These are phyloP conservation scores for Balearica regulorum DNA, from an alignment of 2,797 vertebrate species.

Conservation along the genomic window DNA sequence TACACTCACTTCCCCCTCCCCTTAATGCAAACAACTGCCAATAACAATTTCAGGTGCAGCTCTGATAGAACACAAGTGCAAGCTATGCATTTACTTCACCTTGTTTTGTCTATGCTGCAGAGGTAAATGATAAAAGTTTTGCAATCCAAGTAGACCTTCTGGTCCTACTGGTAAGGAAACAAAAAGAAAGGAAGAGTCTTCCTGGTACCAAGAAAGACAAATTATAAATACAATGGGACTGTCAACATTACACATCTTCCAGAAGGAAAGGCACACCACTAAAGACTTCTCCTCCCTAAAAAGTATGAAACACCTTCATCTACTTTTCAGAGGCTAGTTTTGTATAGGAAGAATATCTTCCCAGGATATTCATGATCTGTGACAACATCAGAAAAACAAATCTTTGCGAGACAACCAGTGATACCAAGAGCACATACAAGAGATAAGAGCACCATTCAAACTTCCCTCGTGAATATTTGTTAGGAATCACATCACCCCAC, in stretches of 20 bases:
- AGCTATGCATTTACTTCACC: background rate
- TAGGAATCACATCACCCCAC: background rate
- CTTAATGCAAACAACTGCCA: background rate
- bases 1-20: background rate
- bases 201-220: background rate
- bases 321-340: background rate
- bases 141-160: background rate
- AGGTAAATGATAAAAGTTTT: rapidly evolving
- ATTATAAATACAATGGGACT: rapidly evolving
- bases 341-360: background rate
- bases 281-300: background rate
- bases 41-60: background rate
- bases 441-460: background rate
- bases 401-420: background rate
- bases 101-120: background rate
- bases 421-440: rapidly evolving
- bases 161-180: rapidly evolving
- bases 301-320: background rate
- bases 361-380: background rate
- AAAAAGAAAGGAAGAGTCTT: background rate
- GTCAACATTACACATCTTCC: background rate
- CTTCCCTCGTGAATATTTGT: rapidly evolving
- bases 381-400: background rate
- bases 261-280: background rate
- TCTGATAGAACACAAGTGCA: background rate